Base-by-base conservation (phyloP, 1,140 invertebrate species). In the Dendrolimus kikuchii region DNA sequence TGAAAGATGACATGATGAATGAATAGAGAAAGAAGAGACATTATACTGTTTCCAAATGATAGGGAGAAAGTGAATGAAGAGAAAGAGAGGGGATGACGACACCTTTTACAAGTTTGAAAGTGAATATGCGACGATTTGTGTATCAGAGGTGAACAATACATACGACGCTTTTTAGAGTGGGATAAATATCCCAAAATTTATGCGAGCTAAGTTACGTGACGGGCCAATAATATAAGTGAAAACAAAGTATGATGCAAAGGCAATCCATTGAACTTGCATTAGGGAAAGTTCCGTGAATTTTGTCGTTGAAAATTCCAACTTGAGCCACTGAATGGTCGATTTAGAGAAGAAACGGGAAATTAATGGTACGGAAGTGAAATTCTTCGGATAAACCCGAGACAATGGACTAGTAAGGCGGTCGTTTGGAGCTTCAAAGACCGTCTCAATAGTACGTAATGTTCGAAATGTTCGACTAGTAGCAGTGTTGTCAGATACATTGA, bases 341-440 rank as follows among this genome's bases (percentile, higher is more conserved):
- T 74, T 70, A 60, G 66, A 65, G 50, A 55, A 57, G 58, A 75
- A 79, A 79, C 77, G 68, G 72, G 75, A 77, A 79, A 74, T 77
- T 77, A 74, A 75, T 79, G 74, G 62, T 49, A 60, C 67, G 70
- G 71, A 77, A 79, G 68, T 73, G 74, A 78, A 76, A 71, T 61
- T 68, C 67, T 67, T 57, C 57, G 60, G 66, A 65, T 71, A 69
- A 64, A 68, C 57, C 56, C n/a, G 60, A 74, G 68, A 77, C 67
- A 75, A 77, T 70, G 60, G 68, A 67, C 57, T 66, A 23, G 23
- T 23, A 62, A 61, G 59, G 61, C 51, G 57, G 48, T 50, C 60
- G 60, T 49, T 62, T 55, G 49, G 59, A 66, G 55, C 56, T 57
- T 49, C 52, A 58, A 55, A 56, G 56, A 54, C 51, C 45, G 49